phyloP scores from a whole-genome alignment of 2,888 invertebrate species.

The Ectemnius continuus region DNA sequence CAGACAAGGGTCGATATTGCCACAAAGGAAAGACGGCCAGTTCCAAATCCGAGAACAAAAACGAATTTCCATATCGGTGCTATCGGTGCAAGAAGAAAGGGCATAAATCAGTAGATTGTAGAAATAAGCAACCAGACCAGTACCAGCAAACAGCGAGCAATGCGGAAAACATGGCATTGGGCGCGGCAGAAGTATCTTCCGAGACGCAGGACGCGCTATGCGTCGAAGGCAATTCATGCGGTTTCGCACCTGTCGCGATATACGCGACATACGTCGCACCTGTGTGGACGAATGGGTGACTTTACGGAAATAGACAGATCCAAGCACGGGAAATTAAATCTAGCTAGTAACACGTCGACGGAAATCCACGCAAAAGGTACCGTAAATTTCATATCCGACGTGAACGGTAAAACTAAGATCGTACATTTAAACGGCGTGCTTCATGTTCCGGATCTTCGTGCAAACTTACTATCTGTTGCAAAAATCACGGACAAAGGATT shows the following conservation, averaged over 20 bases:
- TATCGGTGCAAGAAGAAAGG: slow-evolving; percentile 10
- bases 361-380: neutral
- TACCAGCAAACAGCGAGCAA: neutral
- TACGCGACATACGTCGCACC: no score
- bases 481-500: no score
- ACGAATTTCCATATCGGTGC: slow-evolving; percentile 4
- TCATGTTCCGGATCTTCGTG: no score
- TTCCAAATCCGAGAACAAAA: neutral
- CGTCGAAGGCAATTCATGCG: neutral
- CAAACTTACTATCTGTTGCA: no score
- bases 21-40: neutral
- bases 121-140: neutral
- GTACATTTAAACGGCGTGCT: no score
- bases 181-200: neutral
- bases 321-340: neutral
- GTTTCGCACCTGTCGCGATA: slow-evolving; percentile 1
- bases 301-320: neutral
- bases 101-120: neutral
- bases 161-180: neutral
- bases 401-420: no score
- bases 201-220: neutral
- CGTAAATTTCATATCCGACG: no score
- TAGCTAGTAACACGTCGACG: neutral
- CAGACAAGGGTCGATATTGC: neutral
- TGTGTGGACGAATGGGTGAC: neutral